Percentiles rank a stretch among this genome's conserved stretches.
Conservation (phyloP, 1,140 invertebrate genomes). For the Odontomachus brunneus region DNA sequence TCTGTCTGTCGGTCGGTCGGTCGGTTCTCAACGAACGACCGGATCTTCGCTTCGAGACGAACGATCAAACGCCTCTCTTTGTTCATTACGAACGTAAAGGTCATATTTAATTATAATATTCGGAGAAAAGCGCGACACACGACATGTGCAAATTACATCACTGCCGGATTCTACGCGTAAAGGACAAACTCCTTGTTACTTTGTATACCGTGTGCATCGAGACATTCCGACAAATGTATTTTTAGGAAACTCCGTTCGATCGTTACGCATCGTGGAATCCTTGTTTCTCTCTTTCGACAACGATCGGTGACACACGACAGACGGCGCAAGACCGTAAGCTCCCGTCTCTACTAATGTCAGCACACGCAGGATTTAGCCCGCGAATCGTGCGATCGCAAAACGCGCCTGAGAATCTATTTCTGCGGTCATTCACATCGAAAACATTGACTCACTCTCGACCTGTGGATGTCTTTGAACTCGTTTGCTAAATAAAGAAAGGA, state of each 20-base stretch:
- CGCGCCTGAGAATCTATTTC: constrained; percentile 77
- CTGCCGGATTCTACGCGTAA: too few relatives aligned
- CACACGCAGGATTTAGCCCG: constrained; percentile 37
- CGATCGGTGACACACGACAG: constrained; percentile 43
- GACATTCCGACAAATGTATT: too few relatives aligned
- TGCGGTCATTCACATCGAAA: constrained; percentile 80
- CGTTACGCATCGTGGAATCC: constrained; percentile 22
- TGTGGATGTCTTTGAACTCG: constrained; percentile 79
- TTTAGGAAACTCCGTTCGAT: constrained; percentile 9
- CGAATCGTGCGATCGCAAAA: constrained; percentile 58
- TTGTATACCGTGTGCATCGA: too few relatives aligned
- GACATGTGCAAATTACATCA: too few relatives aligned
- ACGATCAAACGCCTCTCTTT: constrained; percentile 59
- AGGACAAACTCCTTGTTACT: too few relatives aligned
- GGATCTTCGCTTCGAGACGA: constrained; percentile 67
- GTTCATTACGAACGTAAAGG: constrained; percentile 47
- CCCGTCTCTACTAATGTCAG: constrained; percentile 41
- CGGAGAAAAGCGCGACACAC: too few relatives aligned
- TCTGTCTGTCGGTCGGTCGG: not conserved
- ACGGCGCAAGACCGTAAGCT: constrained; percentile 13
- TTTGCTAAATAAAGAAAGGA: constrained; percentile 78
- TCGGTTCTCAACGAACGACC: constrained; percentile 57
- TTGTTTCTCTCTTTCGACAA: constrained; percentile 38
- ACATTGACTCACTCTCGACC: constrained; percentile 78
- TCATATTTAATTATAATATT: constrained; percentile 54